Conservation (phyloP, 2,113 vertebrate species). For the Antechinus stuartii region DNA sequence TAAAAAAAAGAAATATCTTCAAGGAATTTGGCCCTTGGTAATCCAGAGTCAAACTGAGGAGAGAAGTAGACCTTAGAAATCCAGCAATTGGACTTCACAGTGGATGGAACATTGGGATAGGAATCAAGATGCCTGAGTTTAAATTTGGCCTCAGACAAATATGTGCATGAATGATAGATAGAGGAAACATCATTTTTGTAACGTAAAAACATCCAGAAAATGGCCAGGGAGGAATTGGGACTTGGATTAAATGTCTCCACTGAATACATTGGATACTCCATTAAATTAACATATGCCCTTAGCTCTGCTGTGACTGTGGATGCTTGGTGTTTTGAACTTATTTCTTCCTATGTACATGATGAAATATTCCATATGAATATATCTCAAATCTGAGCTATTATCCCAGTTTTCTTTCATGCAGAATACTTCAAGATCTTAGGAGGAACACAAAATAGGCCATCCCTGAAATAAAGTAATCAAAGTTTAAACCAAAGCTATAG, state of each 20-base stretch:
- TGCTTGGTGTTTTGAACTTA: background rate
- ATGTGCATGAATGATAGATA: background rate
- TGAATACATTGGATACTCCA: background rate
- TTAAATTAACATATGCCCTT: background rate
- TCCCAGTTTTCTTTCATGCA: background rate
- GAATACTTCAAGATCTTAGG: background rate
- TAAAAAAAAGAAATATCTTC: too few relatives aligned
- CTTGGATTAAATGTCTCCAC: background rate
- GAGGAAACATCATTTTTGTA: background rate
- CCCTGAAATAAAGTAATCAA: background rate
- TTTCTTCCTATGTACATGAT: background rate
- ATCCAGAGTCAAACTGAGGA: too few relatives aligned
- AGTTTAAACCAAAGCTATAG: background rate
- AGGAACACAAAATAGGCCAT: background rate
- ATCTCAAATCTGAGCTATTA: background rate
- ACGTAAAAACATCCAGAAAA: background rate
- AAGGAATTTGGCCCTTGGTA: too few relatives aligned
- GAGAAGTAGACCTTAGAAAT: too few relatives aligned
- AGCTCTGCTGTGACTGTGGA: background rate
- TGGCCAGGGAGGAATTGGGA: background rate
- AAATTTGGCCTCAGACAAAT: too few relatives aligned
- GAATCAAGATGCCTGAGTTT: too few relatives aligned
- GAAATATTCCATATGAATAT: background rate
- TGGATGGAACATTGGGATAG: too few relatives aligned
- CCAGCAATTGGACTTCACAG: too few relatives aligned